Base-by-base conservation (phyloP, 2,888 invertebrate genomes). In the Tetragonula carbonaria region DNA sequence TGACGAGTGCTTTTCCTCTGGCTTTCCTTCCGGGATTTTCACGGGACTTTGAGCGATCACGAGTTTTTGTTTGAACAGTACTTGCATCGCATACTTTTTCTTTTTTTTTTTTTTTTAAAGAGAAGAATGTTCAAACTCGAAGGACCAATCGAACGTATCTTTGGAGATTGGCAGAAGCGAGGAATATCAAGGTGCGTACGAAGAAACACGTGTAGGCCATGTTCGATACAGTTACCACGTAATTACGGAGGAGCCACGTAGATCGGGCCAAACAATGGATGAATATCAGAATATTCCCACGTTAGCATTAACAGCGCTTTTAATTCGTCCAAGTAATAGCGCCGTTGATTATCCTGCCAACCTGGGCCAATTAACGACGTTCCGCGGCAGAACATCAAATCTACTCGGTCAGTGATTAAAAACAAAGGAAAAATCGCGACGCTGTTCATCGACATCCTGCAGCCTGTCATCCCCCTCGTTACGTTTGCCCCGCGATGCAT, bases 241-340 rank as follows among this genome's bases (percentile, higher is more conserved):
- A 86, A 84, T 84, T 88, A 74, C 67, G 72, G 70, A 72, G 65
- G 68, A 57, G 63, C 5, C 59, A 21, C 80, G 78, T 82, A 80
- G 76, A 86, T 86, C 82, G 51, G 57, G 18, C 73, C 71, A 85
- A 57, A 87, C 90, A 88, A 88, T 84, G 84, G 82, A 80, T 70
- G 78, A 59, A 11, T 45, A 88, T 88, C 84, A 78, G 86, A 75
- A 76, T 82, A 75, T 87, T 90, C 90, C 85, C 90, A 90, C 86
- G 88, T 90, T 87, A 84, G 83, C 86, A 81, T 90, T 86, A 88
- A 88, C 79, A 87, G 70, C 74, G 80, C 82, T 84, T 87, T 90
- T 90, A 90, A 90, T 90, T 90, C 84, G 88, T 78, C 67, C 86
- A 66, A 82, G 82, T 88, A 88, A 90, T 80, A 80, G 83, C 78